A percentile compares a stretch with the other conserved stretches of the same genome.
Evolutionary conservation across 2,797 vertebrate species (phyloP).

Genomic region (Rhinichthys osculus): DNA sequence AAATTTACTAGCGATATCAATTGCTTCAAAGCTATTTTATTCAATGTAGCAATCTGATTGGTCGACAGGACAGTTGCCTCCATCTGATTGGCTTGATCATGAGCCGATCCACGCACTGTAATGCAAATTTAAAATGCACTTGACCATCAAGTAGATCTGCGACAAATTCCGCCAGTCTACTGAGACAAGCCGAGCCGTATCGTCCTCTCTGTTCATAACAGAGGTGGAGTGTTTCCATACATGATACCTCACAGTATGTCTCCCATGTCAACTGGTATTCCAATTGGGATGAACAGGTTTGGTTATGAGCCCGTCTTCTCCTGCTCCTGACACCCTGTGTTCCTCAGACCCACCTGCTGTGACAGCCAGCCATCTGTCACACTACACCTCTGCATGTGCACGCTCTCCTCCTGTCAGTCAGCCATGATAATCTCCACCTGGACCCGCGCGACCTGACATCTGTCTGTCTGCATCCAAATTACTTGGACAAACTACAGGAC

Average conservation of each 20-base stretch:
- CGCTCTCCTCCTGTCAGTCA: constrained; percentile 44
- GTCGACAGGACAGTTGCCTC: background rate
- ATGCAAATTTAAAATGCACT: background rate
- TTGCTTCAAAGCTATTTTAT: background rate
- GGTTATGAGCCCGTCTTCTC: constrained; percentile 33
- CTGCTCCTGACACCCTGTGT: constrained; percentile 54
- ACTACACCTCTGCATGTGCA: constrained; percentile 32
- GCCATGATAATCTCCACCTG: constrained; percentile 51
- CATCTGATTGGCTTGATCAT: background rate
- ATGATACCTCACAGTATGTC: constrained; percentile 35
- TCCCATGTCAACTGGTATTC: constrained; percentile 35
- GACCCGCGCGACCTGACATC: constrained; percentile 50
- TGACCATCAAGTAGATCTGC: background rate
- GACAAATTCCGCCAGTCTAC: constrained; percentile 6
- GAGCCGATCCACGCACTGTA: background rate
- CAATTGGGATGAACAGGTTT: constrained; percentile 39
- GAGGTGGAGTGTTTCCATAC: constrained; percentile 15
- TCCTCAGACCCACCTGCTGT: constrained; percentile 53
- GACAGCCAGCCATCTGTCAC: constrained; percentile 55
- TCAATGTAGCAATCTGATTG: background rate
- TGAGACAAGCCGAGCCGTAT: background rate
- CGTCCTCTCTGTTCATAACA: constrained; percentile 20
- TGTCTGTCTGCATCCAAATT: constrained; percentile 58
- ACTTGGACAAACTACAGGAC: constrained; percentile 53
- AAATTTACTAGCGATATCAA: background rate